Conservation (phyloP, 2,888 invertebrate genomes). For the Hirtodrosophila confusa region DNA sequence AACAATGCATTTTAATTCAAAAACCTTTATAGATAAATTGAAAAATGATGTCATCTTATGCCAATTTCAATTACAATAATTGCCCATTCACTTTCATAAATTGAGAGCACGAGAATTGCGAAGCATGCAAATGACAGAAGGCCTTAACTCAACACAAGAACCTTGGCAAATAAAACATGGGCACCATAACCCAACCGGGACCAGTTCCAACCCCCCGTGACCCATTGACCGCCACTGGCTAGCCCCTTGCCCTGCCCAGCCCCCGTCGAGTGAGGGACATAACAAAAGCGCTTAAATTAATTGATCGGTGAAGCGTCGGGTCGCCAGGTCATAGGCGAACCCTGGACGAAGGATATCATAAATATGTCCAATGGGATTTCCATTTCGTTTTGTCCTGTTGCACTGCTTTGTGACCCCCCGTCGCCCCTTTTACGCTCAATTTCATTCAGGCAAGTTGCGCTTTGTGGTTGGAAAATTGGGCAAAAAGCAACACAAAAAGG, state of each 20-base stretch:
- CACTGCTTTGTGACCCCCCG: constrained; percentile 4
- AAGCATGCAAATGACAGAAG: constrained; percentile 57
- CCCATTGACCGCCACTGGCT: constrained; percentile 6
- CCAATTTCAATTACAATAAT: constrained; percentile 49
- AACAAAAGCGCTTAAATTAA: constrained; percentile 64
- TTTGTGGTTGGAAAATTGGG: constrained; percentile 46
- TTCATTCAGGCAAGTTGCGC: constrained; percentile 46
- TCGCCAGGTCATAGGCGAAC: constrained; percentile 19
- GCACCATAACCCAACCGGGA: not conserved
- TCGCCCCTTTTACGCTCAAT: constrained; percentile 54
- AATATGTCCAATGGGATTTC: constrained; percentile 45
- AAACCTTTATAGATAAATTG: not conserved
- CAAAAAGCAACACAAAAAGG: constrained; percentile 5
- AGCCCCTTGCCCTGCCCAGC: constrained; percentile 1
- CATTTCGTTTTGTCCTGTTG: constrained; percentile 20
- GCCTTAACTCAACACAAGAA: constrained; percentile 11
- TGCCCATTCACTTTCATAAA: constrained; percentile 52
- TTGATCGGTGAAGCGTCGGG: constrained; percentile 50
- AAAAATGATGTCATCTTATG: constrained; percentile 42
- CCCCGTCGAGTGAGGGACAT: not conserved
- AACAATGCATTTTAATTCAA: constrained; percentile 11
- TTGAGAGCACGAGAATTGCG: constrained; percentile 29
- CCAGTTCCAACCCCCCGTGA: not conserved
- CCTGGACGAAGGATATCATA: constrained; percentile 39
- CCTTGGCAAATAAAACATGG: constrained; percentile 46